phyloP scores from a whole-genome alignment of 2,113 vertebrate genomes.

The Sclerurus mexicanus region DNA sequence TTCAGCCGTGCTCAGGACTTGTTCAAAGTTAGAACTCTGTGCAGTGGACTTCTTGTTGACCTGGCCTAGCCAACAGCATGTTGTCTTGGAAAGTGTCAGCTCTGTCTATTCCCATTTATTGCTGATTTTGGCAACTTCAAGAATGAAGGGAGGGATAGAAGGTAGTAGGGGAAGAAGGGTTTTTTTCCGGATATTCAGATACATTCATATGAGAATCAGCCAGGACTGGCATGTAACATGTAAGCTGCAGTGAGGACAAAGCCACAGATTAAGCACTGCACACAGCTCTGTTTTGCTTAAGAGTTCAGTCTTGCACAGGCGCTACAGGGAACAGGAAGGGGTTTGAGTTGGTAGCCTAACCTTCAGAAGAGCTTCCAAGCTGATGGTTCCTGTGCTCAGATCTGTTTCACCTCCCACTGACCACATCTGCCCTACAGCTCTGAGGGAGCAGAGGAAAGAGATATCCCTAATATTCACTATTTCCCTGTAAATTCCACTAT shows the following conservation, averaged over 20 bases:
- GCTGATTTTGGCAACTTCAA: neutral
- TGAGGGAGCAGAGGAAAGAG: neutral
- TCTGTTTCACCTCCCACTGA: neutral
- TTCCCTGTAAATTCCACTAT: neutral
- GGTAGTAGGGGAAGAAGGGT: neutral
- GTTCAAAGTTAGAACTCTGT: neutral
- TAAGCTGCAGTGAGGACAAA: neutral
- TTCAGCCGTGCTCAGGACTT: neutral
- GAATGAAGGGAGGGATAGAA: neutral
- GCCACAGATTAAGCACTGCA: neutral
- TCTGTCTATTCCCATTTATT: neutral
- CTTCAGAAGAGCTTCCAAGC: neutral
- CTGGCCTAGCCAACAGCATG: fast-evolving
- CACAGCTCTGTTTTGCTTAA: neutral
- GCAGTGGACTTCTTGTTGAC: neutral
- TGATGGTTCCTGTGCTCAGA: neutral
- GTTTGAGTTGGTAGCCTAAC: neutral
- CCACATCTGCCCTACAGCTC: neutral
- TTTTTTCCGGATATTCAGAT: neutral
- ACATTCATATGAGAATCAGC: neutral
- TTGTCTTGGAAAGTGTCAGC: neutral
- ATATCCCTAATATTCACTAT: fast-evolving
- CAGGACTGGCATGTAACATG: neutral
- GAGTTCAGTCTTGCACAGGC: neutral
- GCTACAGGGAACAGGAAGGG: neutral